Percentiles rank a stretch among this genome's conserved stretches.
Evolutionary conservation across 92 coral and sea anemone genomes (phyloP).

Genomic region (Zoanthus solanderi): DNA sequence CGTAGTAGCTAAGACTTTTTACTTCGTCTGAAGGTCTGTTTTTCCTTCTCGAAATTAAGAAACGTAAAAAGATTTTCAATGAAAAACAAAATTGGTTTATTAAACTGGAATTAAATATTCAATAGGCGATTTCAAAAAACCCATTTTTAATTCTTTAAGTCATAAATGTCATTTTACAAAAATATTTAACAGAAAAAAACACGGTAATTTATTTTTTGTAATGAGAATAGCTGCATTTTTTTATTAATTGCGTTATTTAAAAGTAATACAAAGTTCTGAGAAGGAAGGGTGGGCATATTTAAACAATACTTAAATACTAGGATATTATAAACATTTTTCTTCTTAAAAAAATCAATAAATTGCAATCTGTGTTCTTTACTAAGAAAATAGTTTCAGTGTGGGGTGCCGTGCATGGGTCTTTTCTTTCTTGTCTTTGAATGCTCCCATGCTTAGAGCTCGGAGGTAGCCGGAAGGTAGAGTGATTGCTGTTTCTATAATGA

Average conservation of each 20-base stretch:
- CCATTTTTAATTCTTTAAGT: too few relatives aligned
- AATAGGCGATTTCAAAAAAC: too few relatives aligned
- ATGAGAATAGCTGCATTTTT: neutral
- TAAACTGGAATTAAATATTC: too few relatives aligned
- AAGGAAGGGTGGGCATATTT: conserved; percentile 40
- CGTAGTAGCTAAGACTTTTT: neutral
- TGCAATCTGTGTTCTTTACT: neutral
- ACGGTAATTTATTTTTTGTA: conserved; percentile 7
- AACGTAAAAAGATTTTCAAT: neutral
- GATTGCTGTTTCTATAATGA: conserved; percentile 12
- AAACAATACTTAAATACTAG: neutral
- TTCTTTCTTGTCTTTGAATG: conserved; percentile 2
- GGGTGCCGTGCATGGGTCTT: neutral
- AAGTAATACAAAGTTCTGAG: conserved; percentile 13
- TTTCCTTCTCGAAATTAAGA: conserved; percentile 36
- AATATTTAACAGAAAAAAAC: neutral
- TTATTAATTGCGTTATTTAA: neutral
- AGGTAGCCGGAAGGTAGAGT: neutral
- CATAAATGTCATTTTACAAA: neutral
- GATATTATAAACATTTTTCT: neutral
- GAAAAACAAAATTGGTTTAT: too few relatives aligned
- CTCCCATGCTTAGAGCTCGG: neutral
- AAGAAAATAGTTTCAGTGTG: neutral
- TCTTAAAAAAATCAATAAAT: neutral
- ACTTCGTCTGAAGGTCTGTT: neutral